Percentiles rank a stretch among this genome's conserved stretches.
Evolutionary conservation across 2,797 vertebrate species (phyloP).

Genomic region (Acanthis flammea): DNA sequence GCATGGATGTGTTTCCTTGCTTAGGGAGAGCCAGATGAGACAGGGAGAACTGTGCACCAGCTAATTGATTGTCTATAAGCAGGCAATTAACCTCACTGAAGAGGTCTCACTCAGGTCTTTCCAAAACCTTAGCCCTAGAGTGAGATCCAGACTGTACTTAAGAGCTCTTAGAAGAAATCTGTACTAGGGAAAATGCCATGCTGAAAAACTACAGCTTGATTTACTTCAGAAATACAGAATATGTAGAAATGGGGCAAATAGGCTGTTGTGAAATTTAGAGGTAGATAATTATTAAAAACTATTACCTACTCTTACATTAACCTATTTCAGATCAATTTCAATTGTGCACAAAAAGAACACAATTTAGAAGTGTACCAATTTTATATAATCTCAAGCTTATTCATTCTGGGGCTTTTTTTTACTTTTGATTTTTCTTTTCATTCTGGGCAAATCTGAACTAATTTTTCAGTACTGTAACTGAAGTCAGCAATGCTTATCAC

Average conservation of each 20-base stretch:
- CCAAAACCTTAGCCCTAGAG: background rate
- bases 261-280: background rate
- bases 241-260: background rate
- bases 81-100: background rate
- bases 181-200: background rate
- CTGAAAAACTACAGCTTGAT: background rate
- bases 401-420: background rate
- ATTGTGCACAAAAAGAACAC: background rate
- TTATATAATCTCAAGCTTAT: background rate
- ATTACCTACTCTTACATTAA: background rate
- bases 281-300: background rate
- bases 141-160: background rate
- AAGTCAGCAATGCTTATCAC: background rate
- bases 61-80: background rate
- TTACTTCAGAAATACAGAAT: background rate
- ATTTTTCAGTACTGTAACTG: background rate
- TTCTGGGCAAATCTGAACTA: constrained; percentile 1
- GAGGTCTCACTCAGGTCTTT: background rate
- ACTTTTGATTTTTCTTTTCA: background rate
- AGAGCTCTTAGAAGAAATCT: background rate
- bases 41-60: background rate
- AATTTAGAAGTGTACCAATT: background rate
- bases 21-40: background rate
- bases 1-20: background rate
- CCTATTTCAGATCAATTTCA: background rate